Base-by-base conservation (phyloP, 2,888 invertebrate species). In the Enchytraeus crypticus region DNA sequence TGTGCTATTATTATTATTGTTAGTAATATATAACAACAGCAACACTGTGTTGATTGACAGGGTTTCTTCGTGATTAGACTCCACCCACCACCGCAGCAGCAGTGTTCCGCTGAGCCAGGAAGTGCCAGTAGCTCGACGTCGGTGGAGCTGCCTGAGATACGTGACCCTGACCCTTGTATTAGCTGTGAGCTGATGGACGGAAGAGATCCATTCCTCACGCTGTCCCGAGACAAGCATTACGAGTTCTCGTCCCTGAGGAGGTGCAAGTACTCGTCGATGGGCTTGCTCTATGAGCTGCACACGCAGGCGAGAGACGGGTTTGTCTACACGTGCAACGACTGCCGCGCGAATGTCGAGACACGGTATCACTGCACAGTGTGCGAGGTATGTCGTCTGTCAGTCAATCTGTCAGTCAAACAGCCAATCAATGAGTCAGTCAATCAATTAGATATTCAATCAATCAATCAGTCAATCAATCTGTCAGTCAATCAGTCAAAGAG, bases 171-270 rank as follows among this genome's bases (percentile, higher is more conserved):
- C 83, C 91, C 92, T 47, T 84, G 90, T 73, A 86, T 93, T 70
- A 87, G 89, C 77, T 96, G 96, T 82, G 98, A 99, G 83, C 84
- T 99, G 69, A 99, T 99, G 98, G 98, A 99, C 81, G 97, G 98
- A 2, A 88, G 98, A 67, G 98, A 99, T 82, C 96, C 96, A 65
- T 98, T 99, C 83, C 84, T 99, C 21, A 96, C 95, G 11, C 45
- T 96, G 84, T 96, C 97, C 30, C 86, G 98, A 70, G 98, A 99
- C 80, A 90, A 92, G 72, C 98, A 99, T 82, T 96, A 91, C 81
- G 98, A 99, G 82, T 99, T 98, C 82, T 93, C 92, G 34, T 93
- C 93, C 1, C 83, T 95, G 70, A 84, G 98, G 27, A 84, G 98
- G 66, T 93, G 95, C 60, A 90, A 92, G 78, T 97, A 88, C 81